Evolutionary conservation across 2,113 vertebrate genomes (phyloP).

Genomic region (Micronycteris hirsuta): DNA sequence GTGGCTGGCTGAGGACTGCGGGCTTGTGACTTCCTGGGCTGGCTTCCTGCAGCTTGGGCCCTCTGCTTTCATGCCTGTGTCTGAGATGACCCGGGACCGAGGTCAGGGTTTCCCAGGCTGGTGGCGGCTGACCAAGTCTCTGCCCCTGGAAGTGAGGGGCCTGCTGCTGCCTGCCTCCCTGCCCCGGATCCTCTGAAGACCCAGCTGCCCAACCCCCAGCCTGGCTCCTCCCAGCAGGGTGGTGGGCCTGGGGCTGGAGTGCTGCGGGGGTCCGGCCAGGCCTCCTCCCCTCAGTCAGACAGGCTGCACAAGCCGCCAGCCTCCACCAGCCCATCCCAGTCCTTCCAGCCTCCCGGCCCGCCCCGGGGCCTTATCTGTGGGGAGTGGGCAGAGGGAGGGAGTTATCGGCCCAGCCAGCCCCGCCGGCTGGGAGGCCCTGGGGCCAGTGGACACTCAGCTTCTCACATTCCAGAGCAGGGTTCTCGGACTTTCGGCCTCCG

Average conservation of each 20-base stretch:
- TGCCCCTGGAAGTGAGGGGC: background rate
- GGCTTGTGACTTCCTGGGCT: background rate
- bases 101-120: background rate
- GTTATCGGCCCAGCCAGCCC: background rate
- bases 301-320: background rate
- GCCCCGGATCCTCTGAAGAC: background rate
- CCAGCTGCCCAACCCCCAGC: background rate
- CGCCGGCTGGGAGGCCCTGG: background rate
- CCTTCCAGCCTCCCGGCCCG: background rate
- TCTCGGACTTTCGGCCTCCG: background rate
- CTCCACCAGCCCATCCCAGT: background rate
- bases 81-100: background rate
- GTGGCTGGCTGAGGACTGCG: too few species aligned
- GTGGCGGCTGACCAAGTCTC: background rate
- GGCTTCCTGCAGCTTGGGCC: background rate
- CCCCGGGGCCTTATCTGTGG: background rate
- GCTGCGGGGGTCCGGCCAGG: too few species aligned
- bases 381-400: background rate
- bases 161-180: too few species aligned
- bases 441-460: background rate
- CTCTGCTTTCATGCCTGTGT: background rate
- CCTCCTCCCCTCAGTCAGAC: background rate
- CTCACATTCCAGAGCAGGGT: conserved; percentile 10
- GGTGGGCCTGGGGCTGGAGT: background rate
- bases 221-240: background rate